phyloP scores from a whole-genome alignment of 2,797 vertebrate genomes.

The Prionace glauca region DNA sequence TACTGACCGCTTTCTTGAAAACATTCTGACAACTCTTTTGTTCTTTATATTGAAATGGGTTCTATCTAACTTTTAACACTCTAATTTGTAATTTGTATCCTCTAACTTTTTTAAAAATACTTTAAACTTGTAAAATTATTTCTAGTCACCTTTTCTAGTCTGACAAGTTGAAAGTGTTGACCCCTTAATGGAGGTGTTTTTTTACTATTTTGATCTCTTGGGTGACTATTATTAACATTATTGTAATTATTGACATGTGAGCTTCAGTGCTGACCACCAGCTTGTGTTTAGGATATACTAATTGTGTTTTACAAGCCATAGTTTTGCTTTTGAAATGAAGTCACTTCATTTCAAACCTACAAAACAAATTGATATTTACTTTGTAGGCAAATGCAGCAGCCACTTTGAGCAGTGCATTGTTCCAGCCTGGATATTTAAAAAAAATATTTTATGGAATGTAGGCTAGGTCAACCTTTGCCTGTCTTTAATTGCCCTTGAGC shows the following conservation, averaged over 20 bases:
- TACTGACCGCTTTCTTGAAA: not conserved
- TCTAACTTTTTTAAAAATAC: not conserved
- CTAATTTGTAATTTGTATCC: not conserved
- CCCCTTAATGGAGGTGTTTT: not conserved
- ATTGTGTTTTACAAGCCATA: not conserved
- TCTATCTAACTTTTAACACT: not conserved
- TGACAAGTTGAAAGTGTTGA: not conserved
- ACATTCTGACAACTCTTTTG: not conserved
- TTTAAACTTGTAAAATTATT: not conserved
- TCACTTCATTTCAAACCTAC: not conserved
- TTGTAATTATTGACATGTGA: not conserved
- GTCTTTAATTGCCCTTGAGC: not conserved
- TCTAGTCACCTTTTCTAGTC: not conserved
- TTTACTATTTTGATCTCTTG: not conserved
- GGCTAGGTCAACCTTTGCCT: not conserved
- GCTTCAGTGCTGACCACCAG: not conserved
- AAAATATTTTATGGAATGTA: not conserved
- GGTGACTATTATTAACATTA: not conserved
- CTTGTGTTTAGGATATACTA: not conserved
- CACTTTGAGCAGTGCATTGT: not conserved
- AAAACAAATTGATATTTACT: not conserved
- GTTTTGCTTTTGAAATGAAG: not conserved
- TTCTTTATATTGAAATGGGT: not conserved
- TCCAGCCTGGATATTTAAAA: not conserved
- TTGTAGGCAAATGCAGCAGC: not conserved